Conservation (phyloP, 2,888 invertebrate species). For the Sminthurinus aureus region DNA sequence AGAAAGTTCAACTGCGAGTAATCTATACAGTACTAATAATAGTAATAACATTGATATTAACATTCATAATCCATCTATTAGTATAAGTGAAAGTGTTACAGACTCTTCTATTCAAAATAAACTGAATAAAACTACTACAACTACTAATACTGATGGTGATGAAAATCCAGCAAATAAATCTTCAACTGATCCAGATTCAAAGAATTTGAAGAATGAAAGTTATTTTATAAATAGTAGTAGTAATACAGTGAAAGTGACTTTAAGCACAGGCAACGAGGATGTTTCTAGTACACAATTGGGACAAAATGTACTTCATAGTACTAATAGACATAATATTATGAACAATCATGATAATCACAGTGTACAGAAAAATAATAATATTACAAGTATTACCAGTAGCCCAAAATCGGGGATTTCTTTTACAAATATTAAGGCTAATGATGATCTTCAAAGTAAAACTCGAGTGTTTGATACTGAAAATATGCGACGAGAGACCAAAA, state of each 20-base stretch:
- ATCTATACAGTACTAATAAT: conserved; percentile 3
- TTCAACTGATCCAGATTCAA: not conserved
- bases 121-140: not conserved
- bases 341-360: not conserved
- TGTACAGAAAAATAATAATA: not conserved
- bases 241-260: conserved; percentile 11
- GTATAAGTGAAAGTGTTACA: not conserved
- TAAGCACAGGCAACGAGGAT: conserved; percentile 1
- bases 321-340: not conserved
- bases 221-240: conserved; percentile 15
- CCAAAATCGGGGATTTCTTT: no score
- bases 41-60: not conserved
- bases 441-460: conserved; percentile 27
- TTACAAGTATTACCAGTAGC: no score
- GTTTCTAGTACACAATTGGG: not conserved
- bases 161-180: not conserved
- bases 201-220: conserved; percentile 3
- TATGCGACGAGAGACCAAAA: conserved; percentile 49
- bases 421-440: not conserved
- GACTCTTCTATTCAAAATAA: not conserved
- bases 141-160: not conserved
- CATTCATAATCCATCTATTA: not conserved
- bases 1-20: conserved; percentile 27
- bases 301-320: conserved; percentile 3
- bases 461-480: conserved; percentile 16